Evolutionary conservation across 2,797 vertebrate genomes (phyloP).

Genomic region (Lacerta viridis): DNA sequence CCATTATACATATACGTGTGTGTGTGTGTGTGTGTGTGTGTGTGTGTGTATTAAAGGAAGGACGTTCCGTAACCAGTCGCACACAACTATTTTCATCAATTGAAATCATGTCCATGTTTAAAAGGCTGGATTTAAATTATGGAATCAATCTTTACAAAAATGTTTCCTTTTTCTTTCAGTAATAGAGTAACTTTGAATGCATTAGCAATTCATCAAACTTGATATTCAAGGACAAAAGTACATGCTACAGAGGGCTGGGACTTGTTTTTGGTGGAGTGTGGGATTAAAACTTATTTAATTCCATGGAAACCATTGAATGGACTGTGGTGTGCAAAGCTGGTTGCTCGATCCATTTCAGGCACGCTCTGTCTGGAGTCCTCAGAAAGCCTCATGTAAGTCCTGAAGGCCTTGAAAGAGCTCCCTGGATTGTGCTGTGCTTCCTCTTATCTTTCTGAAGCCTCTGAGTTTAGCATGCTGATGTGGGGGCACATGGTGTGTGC

Average conservation of each 20-base stretch:
- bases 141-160: too few relatives aligned
- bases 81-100: background rate
- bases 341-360: background rate
- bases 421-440: too few relatives aligned
- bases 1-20: background rate
- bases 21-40: too few relatives aligned
- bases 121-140: too few relatives aligned
- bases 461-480: too few relatives aligned
- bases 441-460: too few relatives aligned
- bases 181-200: background rate
- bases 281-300: background rate
- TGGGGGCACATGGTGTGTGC: too few relatives aligned
- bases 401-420: too few relatives aligned
- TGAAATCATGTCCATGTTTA: too few relatives aligned
- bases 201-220: background rate
- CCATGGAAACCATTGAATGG: background rate
- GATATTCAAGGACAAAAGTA: background rate
- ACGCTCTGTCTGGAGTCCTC: background rate
- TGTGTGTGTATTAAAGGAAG: background rate
- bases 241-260: background rate
- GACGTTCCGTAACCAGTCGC: background rate
- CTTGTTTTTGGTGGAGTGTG: background rate
- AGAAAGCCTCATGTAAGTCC: background rate
- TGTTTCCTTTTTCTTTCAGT: too few relatives aligned
- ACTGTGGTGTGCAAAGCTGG: background rate